A percentile compares a stretch with the other conserved stretches of the same genome.
Evolutionary conservation across 2,888 invertebrate genomes (phyloP).

Genomic region (Drosophila lacicola): DNA sequence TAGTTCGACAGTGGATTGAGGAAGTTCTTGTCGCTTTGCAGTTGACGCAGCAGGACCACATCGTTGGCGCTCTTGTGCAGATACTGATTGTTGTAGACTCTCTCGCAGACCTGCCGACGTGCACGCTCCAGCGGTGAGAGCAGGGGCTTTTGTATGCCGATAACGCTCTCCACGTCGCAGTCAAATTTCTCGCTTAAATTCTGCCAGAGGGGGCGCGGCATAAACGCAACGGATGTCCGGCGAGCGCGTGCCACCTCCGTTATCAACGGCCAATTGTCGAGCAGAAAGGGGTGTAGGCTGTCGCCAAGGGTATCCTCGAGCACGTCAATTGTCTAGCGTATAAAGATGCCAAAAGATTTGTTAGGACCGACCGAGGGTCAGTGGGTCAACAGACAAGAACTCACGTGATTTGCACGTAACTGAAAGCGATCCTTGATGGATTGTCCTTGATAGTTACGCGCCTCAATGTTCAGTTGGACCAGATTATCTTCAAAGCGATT

Average conservation of each 20-base stretch:
- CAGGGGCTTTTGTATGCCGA: conserved; percentile 56
- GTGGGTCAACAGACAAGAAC: not conserved
- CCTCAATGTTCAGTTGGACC: conserved; percentile 56
- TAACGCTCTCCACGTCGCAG: conserved; percentile 79
- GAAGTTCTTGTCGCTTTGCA: conserved; percentile 60
- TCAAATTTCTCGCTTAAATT: conserved; percentile 61
- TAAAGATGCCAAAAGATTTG: no score
- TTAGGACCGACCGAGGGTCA: not conserved
- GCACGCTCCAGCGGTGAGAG: conserved; percentile 74
- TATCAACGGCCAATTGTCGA: conserved; percentile 50
- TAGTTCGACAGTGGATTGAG: conserved; percentile 56
- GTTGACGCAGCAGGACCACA: conserved; percentile 61
- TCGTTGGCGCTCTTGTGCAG: conserved; percentile 74
- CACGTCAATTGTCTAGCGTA: conserved; percentile 39
- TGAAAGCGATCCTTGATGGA: conserved; percentile 12
- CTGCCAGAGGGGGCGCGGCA: conserved; percentile 76
- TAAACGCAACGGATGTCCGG: conserved; percentile 22
- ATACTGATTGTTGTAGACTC: conserved; percentile 75
- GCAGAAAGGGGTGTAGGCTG: conserved; percentile 68
- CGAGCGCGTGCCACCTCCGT: conserved; percentile 9
- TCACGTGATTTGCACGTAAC: conserved; percentile 24
- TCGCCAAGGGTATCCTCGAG: conserved; percentile 77
- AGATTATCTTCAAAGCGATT: conserved; percentile 79
- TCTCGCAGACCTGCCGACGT: conserved; percentile 58
- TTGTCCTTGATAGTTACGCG: conserved; percentile 22